Evolutionary conservation across 2,888 invertebrate species (phyloP), one percentile per base, ranked within the genome.

Genomic region (Drosophila gaucha): DNA sequence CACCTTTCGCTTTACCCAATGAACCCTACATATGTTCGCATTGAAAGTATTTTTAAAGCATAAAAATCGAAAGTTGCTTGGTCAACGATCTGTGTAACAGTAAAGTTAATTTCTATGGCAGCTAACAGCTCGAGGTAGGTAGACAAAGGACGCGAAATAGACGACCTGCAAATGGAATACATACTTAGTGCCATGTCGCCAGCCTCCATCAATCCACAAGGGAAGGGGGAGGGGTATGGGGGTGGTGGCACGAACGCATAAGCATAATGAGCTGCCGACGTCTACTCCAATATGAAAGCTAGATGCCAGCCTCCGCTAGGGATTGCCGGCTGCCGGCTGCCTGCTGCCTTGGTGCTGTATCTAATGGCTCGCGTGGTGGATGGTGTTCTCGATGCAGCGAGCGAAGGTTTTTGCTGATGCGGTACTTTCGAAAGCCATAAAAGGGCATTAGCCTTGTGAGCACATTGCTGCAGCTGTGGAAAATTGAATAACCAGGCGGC

Each of bases 401-500:
- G 54, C 49, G 50, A 30, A 56, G 30, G 43, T 59, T 72, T 67
- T 51, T 78, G 80, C 80, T 80, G 80, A 80, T 74, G 80, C 60
- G 79, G 83, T 74, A 82, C 85, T 69, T 79, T 80, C 65, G 62
- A 82, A 82, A 85, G 86, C 86, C 86, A 79, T 80, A 85, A 80
- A 80, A 80, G 80, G 80, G 80, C 86, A 80, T 80, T 80, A 80
- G 86, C 80, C 80, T 82, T 71, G 63, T 74, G 79, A 75, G 70
- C 57, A 78, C 70, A 75, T 60, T 54, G 80, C 74, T 52, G 74
- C 47, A 65, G 58, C 56, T 62, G 54, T 39, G 76, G 71, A 75
- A 80, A 80, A 80, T 85, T 80, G 86, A 85, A 80, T 85, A 85
- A 82, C 63, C 67, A 67, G 60, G 57, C 67, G 30, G 46, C 16